phyloP scores from a whole-genome alignment of 2,113 vertebrate species.

The Lathamus discolor region DNA sequence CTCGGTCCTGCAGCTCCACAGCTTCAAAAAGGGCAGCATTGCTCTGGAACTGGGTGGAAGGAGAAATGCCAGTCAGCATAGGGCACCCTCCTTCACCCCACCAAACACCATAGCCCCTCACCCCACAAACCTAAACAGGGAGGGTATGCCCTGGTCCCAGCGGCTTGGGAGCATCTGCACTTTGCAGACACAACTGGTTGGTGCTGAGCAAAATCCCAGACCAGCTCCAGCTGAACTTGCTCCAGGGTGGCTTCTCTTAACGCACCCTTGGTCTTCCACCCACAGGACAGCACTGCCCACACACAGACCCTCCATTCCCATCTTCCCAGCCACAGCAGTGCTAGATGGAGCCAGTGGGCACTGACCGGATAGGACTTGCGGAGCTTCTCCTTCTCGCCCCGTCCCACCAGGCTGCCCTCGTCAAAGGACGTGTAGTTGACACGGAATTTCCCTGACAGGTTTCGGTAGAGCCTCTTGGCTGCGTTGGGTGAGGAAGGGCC shows the following conservation, averaged over 20 bases:
- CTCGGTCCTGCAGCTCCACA: slow-evolving; percentile 89
- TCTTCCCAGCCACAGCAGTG: rapidly evolving
- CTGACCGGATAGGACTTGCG: slow-evolving; percentile 86
- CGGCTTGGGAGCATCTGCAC: background rate
- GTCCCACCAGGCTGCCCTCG: slow-evolving; percentile 77
- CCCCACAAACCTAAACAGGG: background rate
- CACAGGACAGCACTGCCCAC: background rate
- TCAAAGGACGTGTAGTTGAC: slow-evolving; percentile 83
- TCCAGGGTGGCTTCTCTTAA: background rate
- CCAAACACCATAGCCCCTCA: background rate
- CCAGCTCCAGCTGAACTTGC: background rate
- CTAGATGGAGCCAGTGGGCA: background rate
- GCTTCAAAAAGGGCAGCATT: slow-evolving; percentile 88
- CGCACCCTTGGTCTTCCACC: background rate
- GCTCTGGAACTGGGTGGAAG: slow-evolving; percentile 80
- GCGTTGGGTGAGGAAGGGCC: slow-evolving; percentile 87
- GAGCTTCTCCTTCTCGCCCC: slow-evolving; percentile 83
- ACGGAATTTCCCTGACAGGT: slow-evolving; percentile 92
- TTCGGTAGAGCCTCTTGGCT: slow-evolving; percentile 89
- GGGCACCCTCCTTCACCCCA: background rate
- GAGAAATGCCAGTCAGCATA: rapidly evolving
- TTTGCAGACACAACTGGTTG: background rate
- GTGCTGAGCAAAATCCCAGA: background rate
- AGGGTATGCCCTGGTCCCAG: background rate
- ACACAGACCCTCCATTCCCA: background rate